Base-by-base conservation (phyloP, 1,140 invertebrate genomes). In the Venturia canescens region DNA sequence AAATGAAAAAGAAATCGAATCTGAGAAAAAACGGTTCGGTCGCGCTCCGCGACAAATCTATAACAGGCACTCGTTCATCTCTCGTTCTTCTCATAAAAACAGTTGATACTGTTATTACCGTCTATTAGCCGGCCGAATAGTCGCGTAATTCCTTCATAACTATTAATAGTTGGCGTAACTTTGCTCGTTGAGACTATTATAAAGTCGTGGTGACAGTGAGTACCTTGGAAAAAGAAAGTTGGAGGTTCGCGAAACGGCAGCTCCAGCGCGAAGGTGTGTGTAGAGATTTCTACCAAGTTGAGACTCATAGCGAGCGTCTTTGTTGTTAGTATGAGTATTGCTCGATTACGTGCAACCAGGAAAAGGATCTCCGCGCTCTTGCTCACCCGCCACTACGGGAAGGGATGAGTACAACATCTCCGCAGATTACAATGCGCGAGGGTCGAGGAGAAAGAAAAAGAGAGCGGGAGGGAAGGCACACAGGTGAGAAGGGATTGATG, bases 201-300 rank as follows among this genome's bases (percentile, higher is more conserved):
- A 60, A 50, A 27, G 38, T 26, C 50, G 26, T 53, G 72, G 72
- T 76, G 72, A 76, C 72, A 76, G 72, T 76, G 72, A 76, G 72
- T 76, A 76, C 72, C 72, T 76, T 76, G 72, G 72, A 76, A 76
- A 76, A 76, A 76, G 72, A 76, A 76, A 76, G 72, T 76, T 76
- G 18, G 72, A 69, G 27, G 72, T 76, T 76, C 48, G 29, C 72
- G 50, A 53, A 76, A 76, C 53, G n/a, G 50, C 72, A 69, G n/a
- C 66, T 31, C 21, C 53, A 76, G 66, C 27, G 72, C 72, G 50
- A 21, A 76, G 72, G 72, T 76, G 44, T 69, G 27, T 69, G 26
- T 34, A 27, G 7, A 21, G 66, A n/a, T 69, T 69, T 44, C 38
- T 44, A 44, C 7, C 38, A 44, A 44, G 66, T 27, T 69, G 27